Evolutionary conservation across 2,888 invertebrate genomes (phyloP), one percentile per base, ranked within the genome.

Genomic region (Chymomyza fuscimana): DNA sequence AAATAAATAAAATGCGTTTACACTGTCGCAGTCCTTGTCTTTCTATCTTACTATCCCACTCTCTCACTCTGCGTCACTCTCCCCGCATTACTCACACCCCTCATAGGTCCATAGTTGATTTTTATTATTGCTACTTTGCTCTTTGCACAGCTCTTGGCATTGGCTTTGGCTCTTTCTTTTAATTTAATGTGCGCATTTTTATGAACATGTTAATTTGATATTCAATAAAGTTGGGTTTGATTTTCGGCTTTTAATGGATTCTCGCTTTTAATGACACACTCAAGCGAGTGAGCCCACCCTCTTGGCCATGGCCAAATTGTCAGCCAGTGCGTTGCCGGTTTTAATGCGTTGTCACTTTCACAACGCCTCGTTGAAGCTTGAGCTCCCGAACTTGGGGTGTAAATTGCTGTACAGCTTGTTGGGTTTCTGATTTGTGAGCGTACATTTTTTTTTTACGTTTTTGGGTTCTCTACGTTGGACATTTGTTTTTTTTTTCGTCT

Each of bases 151-250:
- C 46, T 51, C 59, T 32, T n/a, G 16, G 1, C 50, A 22, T 63
- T 62, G 66, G 68, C 61, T 25, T 22, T 52, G 62, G 50, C 59
- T 67, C 74, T 67, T 61, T 72, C 72, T 81, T 83, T 86, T 85
- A 85, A 83, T 86, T 85, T 86, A 85, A 82, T 86, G 84, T 85
- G 79, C 77, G 76, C 76, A 80, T 86, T 88, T 88, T 88, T 88
- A 88, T 86, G 87, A 88, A 83, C 87, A 83, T 86, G 88, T 88
- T 88, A 86, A 88, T 88, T 88, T 88, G 84, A 82, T 86, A 86
- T 88, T 87, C 86, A 83, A 88, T 87, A 86, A 87, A 87, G 80
- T 86, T 77, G 82, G 40, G 80, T 81, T 88, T 84, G 86, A 86
- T 84, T 87, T 87, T 86, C 80, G 87, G 79, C 84, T 86, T 86